These are phyloP conservation scores for Drosophila quinaria DNA, from an alignment of 2,888 invertebrate species.

Conservation along the genomic window DNA sequence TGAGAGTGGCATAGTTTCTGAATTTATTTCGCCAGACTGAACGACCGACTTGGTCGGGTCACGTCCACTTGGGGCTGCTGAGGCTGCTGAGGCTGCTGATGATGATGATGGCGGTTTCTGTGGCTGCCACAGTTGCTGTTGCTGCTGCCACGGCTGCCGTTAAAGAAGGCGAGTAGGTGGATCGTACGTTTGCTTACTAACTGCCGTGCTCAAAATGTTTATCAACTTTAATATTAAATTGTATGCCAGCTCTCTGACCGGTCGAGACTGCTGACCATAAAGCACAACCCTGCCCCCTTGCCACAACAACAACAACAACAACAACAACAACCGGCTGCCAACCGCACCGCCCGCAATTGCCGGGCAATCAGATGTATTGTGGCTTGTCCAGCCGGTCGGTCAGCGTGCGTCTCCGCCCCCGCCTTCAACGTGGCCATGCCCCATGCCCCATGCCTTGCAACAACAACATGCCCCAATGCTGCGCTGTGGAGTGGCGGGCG, in stretches of 20 bases:
- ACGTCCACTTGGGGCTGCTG: conserved; percentile 64
- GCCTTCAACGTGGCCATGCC: conserved; percentile 26
- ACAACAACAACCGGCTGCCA: conserved; percentile 51
- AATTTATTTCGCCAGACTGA: conserved; percentile 75
- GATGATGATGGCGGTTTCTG: conserved; percentile 63
- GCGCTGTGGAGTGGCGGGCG: conserved; percentile 14
- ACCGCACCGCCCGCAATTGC: conserved; percentile 67
- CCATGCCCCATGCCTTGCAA: conserved; percentile 23
- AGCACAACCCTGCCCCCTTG: conserved; percentile 47
- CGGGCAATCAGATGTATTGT: conserved; percentile 74
- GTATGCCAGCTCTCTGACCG: conserved; percentile 68
- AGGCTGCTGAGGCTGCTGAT: conserved; percentile 58
- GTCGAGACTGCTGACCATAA: conserved; percentile 60
- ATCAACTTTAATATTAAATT: conserved; percentile 85
- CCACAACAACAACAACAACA: too few relatives aligned
- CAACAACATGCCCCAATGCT: conserved; percentile 9
- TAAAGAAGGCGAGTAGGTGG: conserved; percentile 85
- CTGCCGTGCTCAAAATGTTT: conserved; percentile 84
- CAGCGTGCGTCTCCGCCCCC: conserved; percentile 22
- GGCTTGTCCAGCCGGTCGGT: conserved; percentile 54
- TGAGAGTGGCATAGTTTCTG: conserved; percentile 73
- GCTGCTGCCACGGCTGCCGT: conserved; percentile 76
- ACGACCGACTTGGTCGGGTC: conserved; percentile 56
- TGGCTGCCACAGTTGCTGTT: conserved; percentile 61
- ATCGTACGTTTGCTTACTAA: conserved; percentile 86